Base-by-base conservation (phyloP, 1,140 invertebrate species). In the Coboldia fuscipes region DNA sequence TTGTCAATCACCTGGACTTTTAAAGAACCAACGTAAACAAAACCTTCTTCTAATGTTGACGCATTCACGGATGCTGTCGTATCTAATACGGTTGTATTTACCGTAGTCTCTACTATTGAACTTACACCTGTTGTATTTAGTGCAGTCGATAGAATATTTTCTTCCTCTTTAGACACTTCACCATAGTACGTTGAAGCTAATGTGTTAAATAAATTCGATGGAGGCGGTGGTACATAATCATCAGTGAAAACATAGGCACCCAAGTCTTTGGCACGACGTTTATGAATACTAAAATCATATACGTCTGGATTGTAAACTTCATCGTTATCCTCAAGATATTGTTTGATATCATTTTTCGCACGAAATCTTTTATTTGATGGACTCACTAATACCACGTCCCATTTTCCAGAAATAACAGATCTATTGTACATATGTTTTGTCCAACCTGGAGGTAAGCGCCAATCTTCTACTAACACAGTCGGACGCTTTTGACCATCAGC, bases 321-420 rank as follows among this genome's bases (percentile, higher is more conserved):
- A 6, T 54, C 54, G 13, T 57, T 51, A 20, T 62, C 57, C 38
- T 67, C 63, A 2, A 72, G 50, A 37, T 63, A 72, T 10, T 50
- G 40, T 26, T 63, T 59, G 20, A 75, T 56, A 43, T 75, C 72
- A 1, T 58, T 57, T 40, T 66, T 66, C 0, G 63, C 65, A 29
- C 72, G 61, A 41, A 73, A 70, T 18, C 64, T 56, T 21, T 62
- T 59, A 21, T 68, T 65, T 19, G 63, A 63, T 0, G 70, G 68
- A 34, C 70, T 73, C 37, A 79, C 56, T 38, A 82, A 62, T 37
- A 80, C 66, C 7, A 79, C 74, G 50, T 81, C 76, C 77, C 77
- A 83, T 50, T 81, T 81, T 5, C 75, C 75, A 10, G 72, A 69
- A 3, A 72, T 72, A 39, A 65, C 60, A 36, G 64, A 68, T 27